Percentiles rank a stretch among this genome's conserved stretches.
These are phyloP conservation scores for Heliconius hermathena DNA, from an alignment of 1,140 invertebrate species.

Conservation along the genomic window DNA sequence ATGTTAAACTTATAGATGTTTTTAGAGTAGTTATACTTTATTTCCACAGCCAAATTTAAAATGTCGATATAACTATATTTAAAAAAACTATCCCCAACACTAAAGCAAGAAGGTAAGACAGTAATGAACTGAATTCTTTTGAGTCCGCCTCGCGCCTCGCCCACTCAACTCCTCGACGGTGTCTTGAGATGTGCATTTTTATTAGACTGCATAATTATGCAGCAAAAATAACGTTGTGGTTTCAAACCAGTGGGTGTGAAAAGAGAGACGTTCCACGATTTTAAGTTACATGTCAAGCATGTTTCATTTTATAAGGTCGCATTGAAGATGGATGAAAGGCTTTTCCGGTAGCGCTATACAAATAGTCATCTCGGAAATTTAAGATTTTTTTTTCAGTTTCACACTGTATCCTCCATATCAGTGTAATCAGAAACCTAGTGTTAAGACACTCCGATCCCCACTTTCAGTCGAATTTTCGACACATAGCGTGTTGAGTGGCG, in stretches of 20 bases:
- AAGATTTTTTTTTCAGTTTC: neutral
- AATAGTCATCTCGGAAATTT: neutral
- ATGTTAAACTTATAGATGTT: neutral
- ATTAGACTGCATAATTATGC: slow-evolving; percentile 48
- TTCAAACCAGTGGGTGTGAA: slow-evolving; percentile 34
- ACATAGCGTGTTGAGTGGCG: too few species aligned
- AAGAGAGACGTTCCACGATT: slow-evolving; percentile 21
- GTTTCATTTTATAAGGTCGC: slow-evolving; percentile 22
- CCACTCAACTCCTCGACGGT: slow-evolving; percentile 54
- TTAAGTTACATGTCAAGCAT: slow-evolving; percentile 11
- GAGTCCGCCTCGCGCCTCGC: slow-evolving; percentile 55
- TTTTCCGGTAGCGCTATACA: slow-evolving; percentile 1
- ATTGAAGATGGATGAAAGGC: slow-evolving; percentile 3
- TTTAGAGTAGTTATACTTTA: neutral
- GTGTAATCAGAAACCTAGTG: too few species aligned
- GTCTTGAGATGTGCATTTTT: slow-evolving; percentile 70
- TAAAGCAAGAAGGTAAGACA: slow-evolving; percentile 64
- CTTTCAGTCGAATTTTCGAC: too few species aligned
- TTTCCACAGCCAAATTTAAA: neutral
- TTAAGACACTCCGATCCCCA: too few species aligned
- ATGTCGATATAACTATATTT: slow-evolving; percentile 44
- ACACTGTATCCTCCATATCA: too few species aligned
- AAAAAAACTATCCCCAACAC: slow-evolving; percentile 46
- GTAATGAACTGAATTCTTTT: slow-evolving; percentile 75
- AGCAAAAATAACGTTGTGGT: slow-evolving; percentile 36